These are phyloP conservation scores for Celastrina argiolus DNA, from an alignment of 2,888 invertebrate genomes.

Conservation along the genomic window DNA sequence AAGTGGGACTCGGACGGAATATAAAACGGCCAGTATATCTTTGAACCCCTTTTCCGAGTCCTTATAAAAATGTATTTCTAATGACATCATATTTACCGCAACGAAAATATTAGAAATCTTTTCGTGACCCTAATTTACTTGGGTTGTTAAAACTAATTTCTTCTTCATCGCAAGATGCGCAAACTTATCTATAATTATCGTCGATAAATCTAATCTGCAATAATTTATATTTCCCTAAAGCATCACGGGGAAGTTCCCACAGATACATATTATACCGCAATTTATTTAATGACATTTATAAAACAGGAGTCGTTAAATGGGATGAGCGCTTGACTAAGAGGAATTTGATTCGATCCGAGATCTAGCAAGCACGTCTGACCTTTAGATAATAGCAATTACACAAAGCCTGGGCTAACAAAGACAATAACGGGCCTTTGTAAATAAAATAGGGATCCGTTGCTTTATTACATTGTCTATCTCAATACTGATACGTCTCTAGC, in stretches of 20 bases:
- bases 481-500: not conserved
- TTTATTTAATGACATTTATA: slow-evolving; percentile 22
- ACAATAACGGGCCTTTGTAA: slow-evolving; percentile 32
- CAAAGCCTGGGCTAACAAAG: slow-evolving; percentile 34
- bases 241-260: slow-evolving; percentile 1
- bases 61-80: slow-evolving; percentile 37
- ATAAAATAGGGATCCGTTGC: slow-evolving; percentile 28
- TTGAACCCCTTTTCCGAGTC: slow-evolving; percentile 60
- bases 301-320: slow-evolving; percentile 31
- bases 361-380: slow-evolving; percentile 38
- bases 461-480: slow-evolving; percentile 17
- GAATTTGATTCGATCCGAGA: slow-evolving; percentile 37
- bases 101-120: slow-evolving; percentile 25
- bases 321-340: slow-evolving; percentile 32
- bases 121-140: slow-evolving; percentile 22
- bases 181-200: not conserved
- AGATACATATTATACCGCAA: slow-evolving; percentile 15
- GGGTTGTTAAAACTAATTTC: not conserved
- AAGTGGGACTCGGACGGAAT: slow-evolving; percentile 64
- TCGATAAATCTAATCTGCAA: slow-evolving; percentile 3
- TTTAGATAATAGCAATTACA: slow-evolving; percentile 39
- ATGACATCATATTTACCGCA: slow-evolving; percentile 26
- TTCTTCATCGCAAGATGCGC: not conserved
- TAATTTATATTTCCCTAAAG: slow-evolving; percentile 15
- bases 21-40: slow-evolving; percentile 59